Evolutionary conservation across 2,888 invertebrate species (phyloP).

Genomic region (Thereva nobilitata): DNA sequence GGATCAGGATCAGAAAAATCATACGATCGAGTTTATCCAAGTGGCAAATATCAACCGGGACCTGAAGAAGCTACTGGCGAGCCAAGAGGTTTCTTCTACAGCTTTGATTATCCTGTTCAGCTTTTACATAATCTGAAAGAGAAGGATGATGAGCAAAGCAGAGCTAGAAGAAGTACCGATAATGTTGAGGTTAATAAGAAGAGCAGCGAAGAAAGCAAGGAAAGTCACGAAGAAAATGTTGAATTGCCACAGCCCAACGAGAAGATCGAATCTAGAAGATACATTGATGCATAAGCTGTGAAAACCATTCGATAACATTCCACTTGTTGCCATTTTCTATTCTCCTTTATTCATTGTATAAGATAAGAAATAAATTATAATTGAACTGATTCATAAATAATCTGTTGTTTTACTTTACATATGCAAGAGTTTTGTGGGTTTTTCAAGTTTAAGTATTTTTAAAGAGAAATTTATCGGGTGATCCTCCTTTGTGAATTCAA

Average conservation of each 20-base stretch:
- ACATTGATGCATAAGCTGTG: too few species aligned
- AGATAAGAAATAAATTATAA: too few species aligned
- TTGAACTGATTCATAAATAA: too few species aligned
- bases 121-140: slow-evolving; percentile 54
- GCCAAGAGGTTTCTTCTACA: slow-evolving; percentile 75
- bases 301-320: too few species aligned
- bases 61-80: slow-evolving; percentile 60
- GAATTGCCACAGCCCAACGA: not conserved
- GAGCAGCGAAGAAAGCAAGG: not conserved
- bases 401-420: too few species aligned
- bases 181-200: not conserved
- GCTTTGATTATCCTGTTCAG: slow-evolving; percentile 69
- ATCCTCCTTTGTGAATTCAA: too few species aligned
- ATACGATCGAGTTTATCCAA: slow-evolving; percentile 43
- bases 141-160: slow-evolving; percentile 34
- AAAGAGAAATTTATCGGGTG: too few species aligned
- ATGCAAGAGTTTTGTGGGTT: too few species aligned
- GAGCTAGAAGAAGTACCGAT: not conserved
- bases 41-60: slow-evolving; percentile 50
- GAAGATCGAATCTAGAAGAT: not conserved
- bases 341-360: too few species aligned
- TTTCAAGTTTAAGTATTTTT: too few species aligned
- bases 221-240: not conserved
- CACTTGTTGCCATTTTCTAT: too few species aligned
- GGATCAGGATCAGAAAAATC: not conserved